Evolutionary conservation across 2,888 invertebrate genomes (phyloP).

Genomic region (Tenthredo mesomela): DNA sequence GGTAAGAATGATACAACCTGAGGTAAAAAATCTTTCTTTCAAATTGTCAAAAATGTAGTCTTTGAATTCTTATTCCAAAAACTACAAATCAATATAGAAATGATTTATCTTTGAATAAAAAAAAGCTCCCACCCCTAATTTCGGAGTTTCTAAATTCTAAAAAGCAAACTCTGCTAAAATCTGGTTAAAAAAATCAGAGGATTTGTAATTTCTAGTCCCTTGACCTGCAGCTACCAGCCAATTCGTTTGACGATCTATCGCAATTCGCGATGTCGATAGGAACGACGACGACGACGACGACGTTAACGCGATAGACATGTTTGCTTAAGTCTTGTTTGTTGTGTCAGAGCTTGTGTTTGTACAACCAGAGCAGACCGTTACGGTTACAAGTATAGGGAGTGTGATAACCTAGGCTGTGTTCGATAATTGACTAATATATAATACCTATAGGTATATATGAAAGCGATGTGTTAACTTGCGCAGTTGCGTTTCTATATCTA

Average conservation of each 20-base stretch:
- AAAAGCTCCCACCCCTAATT: neutral
- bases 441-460: neutral
- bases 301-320: slow-evolving; percentile 14
- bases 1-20: no score
- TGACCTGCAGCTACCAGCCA: neutral
- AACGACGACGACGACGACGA: neutral
- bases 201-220: neutral
- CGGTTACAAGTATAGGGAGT: slow-evolving; percentile 19
- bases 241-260: neutral
- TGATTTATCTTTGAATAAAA: no score
- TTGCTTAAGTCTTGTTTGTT: slow-evolving; percentile 22
- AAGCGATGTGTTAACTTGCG: neutral
- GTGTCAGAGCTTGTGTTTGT: slow-evolving; percentile 15
- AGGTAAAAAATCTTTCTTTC: no score
- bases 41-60: no score
- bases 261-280: neutral
- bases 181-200: neutral
- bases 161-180: neutral
- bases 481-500: neutral
- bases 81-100: no score
- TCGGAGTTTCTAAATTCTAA: neutral
- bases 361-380: neutral
- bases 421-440: slow-evolving; percentile 66
- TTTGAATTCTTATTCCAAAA: no score
- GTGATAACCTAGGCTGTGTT: slow-evolving; percentile 62